These are phyloP conservation scores for Mya arenaria DNA, from an alignment of 1,140 invertebrate genomes.

Conservation along the genomic window DNA sequence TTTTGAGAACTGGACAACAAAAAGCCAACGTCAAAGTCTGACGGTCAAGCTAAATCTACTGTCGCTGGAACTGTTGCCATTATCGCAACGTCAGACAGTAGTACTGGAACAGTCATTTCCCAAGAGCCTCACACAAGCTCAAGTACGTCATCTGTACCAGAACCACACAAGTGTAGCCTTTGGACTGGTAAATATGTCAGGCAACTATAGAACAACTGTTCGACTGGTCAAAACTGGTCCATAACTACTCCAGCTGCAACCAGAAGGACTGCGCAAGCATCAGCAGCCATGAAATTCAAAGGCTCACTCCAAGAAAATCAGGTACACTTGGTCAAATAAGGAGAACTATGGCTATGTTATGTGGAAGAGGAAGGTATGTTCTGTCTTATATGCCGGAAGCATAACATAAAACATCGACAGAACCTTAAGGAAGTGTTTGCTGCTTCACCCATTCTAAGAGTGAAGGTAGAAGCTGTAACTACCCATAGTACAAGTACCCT, in stretches of 20 bases:
- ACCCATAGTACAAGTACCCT: not conserved
- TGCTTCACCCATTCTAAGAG: not conserved
- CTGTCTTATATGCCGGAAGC: slow-evolving; percentile 25
- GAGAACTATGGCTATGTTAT: slow-evolving; percentile 24
- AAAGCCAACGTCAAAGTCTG: no score
- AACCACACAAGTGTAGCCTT: no score
- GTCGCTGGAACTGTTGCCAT: no score
- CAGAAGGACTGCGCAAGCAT: not conserved
- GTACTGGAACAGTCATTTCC: no score
- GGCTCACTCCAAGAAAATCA: not conserved
- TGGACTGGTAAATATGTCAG: no score
- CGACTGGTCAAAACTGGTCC: no score
- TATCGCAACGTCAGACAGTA: no score
- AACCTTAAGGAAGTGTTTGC: slow-evolving; percentile 18
- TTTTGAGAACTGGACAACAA: no score
- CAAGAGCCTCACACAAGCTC: no score
- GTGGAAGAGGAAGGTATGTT: slow-evolving; percentile 34
- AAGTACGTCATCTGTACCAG: no score
- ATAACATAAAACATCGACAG: slow-evolving; percentile 36
- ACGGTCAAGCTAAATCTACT: no score
- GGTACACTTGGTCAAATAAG: not conserved
- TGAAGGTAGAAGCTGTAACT: slow-evolving; percentile 19
- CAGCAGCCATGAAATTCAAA: not conserved
- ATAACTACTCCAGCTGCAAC: not conserved
- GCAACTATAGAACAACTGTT: no score